These are phyloP conservation scores for Onthophagus taurus DNA, from an alignment of 1,140 invertebrate genomes.

Conservation along the genomic window DNA sequence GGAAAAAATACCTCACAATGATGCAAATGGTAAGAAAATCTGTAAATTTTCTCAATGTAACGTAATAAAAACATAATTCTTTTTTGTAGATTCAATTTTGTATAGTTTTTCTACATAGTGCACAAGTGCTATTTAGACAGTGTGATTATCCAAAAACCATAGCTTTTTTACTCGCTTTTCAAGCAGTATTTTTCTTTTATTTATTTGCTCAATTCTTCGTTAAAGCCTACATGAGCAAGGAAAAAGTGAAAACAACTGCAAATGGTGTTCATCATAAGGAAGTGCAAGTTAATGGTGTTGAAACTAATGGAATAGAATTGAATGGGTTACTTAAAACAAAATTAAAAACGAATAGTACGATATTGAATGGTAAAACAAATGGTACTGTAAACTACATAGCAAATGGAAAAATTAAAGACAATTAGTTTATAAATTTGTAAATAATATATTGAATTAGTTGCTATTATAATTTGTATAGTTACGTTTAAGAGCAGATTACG, in stretches of 20 bases:
- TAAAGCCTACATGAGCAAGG: neutral
- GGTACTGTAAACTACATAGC: conserved; percentile 6
- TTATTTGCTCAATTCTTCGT: conserved; percentile 8
- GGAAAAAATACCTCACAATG: conserved; percentile 82
- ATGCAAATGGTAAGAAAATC: conserved; percentile 71
- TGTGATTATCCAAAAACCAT: conserved; percentile 10
- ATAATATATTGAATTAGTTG: too few relatives aligned
- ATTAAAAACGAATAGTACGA: too few relatives aligned
- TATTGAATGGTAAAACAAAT: too few relatives aligned
- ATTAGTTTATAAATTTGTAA: too few relatives aligned
- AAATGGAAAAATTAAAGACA: conserved; percentile 9
- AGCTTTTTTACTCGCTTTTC: neutral
- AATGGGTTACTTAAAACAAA: too few relatives aligned
- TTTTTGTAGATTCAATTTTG: conserved; percentile 11
- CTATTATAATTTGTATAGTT: too few relatives aligned
- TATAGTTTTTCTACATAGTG: conserved; percentile 1
- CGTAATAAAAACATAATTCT: neutral
- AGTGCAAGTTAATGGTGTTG: neutral
- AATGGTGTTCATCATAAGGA: too few relatives aligned
- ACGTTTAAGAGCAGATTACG: too few relatives aligned
- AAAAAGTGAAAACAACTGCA: neutral
- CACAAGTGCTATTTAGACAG: conserved; percentile 5
- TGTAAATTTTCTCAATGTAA: neutral
- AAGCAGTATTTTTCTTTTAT: conserved; percentile 11
- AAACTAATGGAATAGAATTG: conserved; percentile 1